These are phyloP conservation scores for Drosophila miranda DNA, from an alignment of 1,140 invertebrate genomes.

Conservation along the genomic window DNA sequence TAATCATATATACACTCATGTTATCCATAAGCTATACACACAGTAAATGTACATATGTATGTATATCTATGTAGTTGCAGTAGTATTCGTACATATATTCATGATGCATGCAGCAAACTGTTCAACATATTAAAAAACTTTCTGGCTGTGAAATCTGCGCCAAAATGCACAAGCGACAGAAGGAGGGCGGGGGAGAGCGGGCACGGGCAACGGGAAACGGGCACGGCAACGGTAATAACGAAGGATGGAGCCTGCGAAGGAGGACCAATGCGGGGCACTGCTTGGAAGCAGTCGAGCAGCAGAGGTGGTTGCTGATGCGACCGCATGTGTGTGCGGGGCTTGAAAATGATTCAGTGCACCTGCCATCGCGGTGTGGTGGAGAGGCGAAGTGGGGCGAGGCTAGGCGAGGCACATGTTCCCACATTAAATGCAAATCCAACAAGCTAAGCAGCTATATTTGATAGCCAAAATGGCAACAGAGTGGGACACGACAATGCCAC, in stretches of 20 bases:
- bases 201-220: background rate
- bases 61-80: too few species aligned
- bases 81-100: constrained; percentile 22
- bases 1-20: background rate
- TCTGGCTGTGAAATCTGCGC: constrained; percentile 51
- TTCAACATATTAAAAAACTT: constrained; percentile 58
- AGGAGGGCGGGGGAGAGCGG: constrained; percentile 2
- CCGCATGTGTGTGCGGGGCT: constrained; percentile 45
- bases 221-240: background rate
- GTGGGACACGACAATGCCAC: background rate
- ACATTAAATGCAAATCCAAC: constrained; percentile 57
- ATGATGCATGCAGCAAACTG: constrained; percentile 42
- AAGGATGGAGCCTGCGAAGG: background rate
- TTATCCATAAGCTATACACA: background rate
- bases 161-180: constrained; percentile 25
- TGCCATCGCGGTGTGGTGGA: constrained; percentile 8
- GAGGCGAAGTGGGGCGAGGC: background rate
- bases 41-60: background rate
- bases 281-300: constrained; percentile 1
- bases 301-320: constrained; percentile 34
- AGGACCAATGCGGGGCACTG: background rate
- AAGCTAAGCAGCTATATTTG: constrained; percentile 36
- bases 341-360: constrained; percentile 46
- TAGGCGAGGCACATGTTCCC: constrained; percentile 3
- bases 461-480: constrained; percentile 21